A percentile compares a stretch with the other conserved stretches of the same genome.
Conservation (phyloP, 1,140 invertebrate genomes). For the Eueides isabella region DNA sequence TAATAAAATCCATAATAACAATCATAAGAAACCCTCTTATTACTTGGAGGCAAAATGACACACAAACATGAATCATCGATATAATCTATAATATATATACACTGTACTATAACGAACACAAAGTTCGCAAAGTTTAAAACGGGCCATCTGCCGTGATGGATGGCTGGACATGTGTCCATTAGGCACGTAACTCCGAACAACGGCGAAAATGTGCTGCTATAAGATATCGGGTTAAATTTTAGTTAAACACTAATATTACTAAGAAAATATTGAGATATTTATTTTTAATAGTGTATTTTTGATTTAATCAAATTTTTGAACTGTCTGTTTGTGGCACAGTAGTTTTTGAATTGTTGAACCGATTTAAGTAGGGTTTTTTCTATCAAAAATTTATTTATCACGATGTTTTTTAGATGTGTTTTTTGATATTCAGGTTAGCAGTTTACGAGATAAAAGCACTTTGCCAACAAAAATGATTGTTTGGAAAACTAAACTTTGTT, state of each 20-base stretch:
- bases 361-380: too few species aligned
- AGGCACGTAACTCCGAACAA: conserved; percentile 29
- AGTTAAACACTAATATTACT: neutral
- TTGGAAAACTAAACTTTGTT: too few species aligned
- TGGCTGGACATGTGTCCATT: conserved; percentile 71
- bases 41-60: neutral
- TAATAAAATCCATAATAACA: too few species aligned
- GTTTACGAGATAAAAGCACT: too few species aligned
- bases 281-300: neutral
- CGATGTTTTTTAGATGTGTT: too few species aligned
- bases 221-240: neutral
- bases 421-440: too few species aligned
- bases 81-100: neutral
- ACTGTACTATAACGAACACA: neutral
- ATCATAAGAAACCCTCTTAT: neutral
- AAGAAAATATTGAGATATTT: neutral
- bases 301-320: too few species aligned
- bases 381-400: too few species aligned
- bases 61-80: conserved; percentile 6
- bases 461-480: too few species aligned
- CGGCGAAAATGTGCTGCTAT: conserved; percentile 45
- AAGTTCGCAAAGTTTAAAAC: conserved; percentile 9
- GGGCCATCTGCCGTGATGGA: conserved; percentile 72
- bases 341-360: too few species aligned
- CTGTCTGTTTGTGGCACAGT: too few species aligned